phyloP scores from a whole-genome alignment of 1,140 invertebrate genomes.

The Bombus balteatus region DNA sequence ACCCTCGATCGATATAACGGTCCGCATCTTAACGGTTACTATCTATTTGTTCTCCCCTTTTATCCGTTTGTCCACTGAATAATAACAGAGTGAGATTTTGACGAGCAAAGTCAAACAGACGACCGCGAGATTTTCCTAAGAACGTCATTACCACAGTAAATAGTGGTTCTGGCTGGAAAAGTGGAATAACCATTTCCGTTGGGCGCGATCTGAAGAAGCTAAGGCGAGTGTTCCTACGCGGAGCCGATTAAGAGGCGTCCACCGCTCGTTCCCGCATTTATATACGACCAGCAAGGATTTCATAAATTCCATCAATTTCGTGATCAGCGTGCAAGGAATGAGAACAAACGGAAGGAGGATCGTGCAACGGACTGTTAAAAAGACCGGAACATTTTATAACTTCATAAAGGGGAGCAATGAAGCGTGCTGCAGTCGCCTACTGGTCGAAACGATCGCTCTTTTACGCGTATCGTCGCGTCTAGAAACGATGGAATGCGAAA shows the following conservation, averaged over 20 bases:
- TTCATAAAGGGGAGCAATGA: slow-evolving; percentile 52
- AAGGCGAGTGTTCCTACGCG: background rate
- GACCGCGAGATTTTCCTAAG: background rate
- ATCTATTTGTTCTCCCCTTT: too few relatives aligned
- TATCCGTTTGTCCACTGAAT: too few relatives aligned
- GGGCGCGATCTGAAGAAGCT: background rate
- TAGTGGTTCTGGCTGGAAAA: background rate
- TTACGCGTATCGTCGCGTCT: slow-evolving; percentile 1
- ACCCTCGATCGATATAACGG: too few relatives aligned
- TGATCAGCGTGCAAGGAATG: background rate
- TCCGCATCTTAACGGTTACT: too few relatives aligned
- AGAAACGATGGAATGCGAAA: slow-evolving; percentile 37
- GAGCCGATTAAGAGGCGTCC: slow-evolving; percentile 3
- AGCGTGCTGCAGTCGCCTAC: slow-evolving; percentile 33
- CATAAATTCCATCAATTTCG: slow-evolving; percentile 21
- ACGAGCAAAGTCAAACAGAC: background rate
- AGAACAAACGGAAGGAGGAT: too few relatives aligned
- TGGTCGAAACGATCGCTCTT: background rate
- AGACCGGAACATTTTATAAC: slow-evolving; percentile 31
- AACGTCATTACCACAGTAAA: background rate
- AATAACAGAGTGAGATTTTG: background rate
- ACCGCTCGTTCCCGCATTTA: background rate
- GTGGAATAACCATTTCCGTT: background rate
- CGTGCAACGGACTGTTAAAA: background rate
- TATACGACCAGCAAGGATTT: slow-evolving; percentile 6